phyloP scores from a whole-genome alignment of 2,797 vertebrate genomes.

The Clarias pachynema region DNA sequence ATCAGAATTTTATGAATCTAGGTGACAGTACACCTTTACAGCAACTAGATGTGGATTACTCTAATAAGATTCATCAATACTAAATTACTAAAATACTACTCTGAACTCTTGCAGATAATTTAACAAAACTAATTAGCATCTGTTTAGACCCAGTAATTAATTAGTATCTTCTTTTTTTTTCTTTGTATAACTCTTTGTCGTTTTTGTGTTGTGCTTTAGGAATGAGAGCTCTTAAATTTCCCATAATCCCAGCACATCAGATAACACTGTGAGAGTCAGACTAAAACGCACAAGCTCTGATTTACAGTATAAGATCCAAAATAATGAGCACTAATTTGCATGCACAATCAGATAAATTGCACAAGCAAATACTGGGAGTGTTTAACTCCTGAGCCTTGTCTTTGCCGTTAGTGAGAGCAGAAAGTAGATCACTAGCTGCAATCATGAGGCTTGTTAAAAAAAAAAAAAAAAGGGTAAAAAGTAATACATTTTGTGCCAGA shows the following conservation, averaged over 20 bases:
- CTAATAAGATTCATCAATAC: neutral
- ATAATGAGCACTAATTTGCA: neutral
- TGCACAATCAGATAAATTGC: neutral
- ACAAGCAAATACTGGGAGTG: neutral
- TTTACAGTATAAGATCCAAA: conserved; percentile 19
- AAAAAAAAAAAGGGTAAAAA: neutral
- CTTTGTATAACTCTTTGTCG: neutral
- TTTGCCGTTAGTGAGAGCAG: neutral
- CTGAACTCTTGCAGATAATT: neutral
- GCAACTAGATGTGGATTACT: neutral
- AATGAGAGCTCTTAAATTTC: neutral
- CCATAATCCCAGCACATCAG: neutral
- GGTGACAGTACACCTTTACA: conserved; percentile 22
- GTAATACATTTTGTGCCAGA: neutral
- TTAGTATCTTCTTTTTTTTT: neutral
- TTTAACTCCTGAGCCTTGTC: neutral
- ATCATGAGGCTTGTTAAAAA: neutral
- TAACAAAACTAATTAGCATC: neutral
- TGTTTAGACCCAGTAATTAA: neutral
- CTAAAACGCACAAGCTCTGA: neutral
- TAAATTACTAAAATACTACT: neutral
- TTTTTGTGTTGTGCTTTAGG: neutral
- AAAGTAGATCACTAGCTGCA: neutral
- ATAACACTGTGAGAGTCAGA: neutral
- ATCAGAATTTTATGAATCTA: conserved; percentile 20